Percentiles rank a stretch among this genome's conserved stretches.
Evolutionary conservation across 2,797 vertebrate species (phyloP).

Genomic region (Oryzias dopingdopingensis): DNA sequence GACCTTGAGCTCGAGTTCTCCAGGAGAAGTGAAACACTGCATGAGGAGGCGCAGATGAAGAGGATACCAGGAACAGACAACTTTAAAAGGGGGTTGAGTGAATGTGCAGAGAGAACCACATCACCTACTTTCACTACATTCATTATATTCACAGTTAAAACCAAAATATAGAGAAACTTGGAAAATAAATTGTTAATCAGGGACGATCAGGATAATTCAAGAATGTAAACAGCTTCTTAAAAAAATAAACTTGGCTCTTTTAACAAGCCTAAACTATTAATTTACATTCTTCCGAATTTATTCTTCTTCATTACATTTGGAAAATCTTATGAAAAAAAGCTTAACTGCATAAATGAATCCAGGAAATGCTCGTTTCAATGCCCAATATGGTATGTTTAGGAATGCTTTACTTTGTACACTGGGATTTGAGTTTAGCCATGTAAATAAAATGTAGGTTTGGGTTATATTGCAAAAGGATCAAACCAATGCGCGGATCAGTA

Average conservation of each 20-base stretch:
- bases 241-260: conserved; percentile 54
- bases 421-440: conserved; percentile 8
- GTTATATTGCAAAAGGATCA: background rate
- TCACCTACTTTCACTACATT: conserved; percentile 55
- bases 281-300: conserved; percentile 62
- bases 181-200: conserved; percentile 73
- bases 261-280: conserved; percentile 68
- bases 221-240: conserved; percentile 69
- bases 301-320: conserved; percentile 66
- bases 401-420: conserved; percentile 10
- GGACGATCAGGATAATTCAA: conserved; percentile 63
- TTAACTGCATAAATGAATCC: conserved; percentile 64
- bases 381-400: conserved; percentile 37
- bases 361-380: conserved; percentile 41
- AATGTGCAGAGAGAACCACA: conserved; percentile 43
- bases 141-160: conserved; percentile 52
- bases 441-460: background rate
- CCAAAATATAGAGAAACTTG: conserved; percentile 56
- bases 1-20: conserved; percentile 70
- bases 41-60: conserved; percentile 47
- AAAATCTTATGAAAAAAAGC: conserved; percentile 66
- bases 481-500: too few species aligned
- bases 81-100: conserved; percentile 64
- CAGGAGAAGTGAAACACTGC: conserved; percentile 41
- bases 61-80: conserved; percentile 57